Conservation (phyloP, 2,888 invertebrate species). For the Tipula vernalis region DNA sequence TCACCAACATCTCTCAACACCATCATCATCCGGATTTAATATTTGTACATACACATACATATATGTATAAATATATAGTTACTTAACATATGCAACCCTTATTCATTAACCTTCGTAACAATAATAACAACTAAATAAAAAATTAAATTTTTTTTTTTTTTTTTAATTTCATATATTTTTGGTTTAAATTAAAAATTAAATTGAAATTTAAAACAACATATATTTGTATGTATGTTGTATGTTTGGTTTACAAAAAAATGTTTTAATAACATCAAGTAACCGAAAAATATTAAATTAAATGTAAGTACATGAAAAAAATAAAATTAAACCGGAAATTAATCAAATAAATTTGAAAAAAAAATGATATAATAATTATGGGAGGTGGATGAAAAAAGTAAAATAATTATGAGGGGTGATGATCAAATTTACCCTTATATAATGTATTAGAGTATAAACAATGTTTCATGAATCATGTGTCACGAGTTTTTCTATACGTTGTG, state of each 20-base stretch:
- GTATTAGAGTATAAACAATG: not conserved
- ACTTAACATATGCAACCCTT: not conserved
- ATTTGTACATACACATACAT: too few relatives aligned
- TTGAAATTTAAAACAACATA: not conserved
- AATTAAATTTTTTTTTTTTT: not conserved
- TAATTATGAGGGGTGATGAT: not conserved
- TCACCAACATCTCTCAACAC: not conserved
- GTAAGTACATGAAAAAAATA: not conserved
- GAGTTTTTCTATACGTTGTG: not conserved
- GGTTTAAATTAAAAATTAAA: not conserved
- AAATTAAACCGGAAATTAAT: constrained; percentile 4
- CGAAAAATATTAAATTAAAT: not conserved
- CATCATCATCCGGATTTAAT: not conserved
- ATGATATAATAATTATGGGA: not conserved
- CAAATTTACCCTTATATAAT: not conserved
- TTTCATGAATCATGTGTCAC: not conserved
- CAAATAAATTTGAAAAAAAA: not conserved
- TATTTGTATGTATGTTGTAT: not conserved
- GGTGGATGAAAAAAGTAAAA: not conserved
- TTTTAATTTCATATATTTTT: not conserved
- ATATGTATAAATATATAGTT: not conserved
- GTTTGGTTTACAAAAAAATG: not conserved
- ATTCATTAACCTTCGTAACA: not conserved
- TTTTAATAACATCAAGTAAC: not conserved
- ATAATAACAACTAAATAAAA: not conserved